phyloP scores from a whole-genome alignment of 2,797 vertebrate genomes.

The Sternotherus odoratus region DNA sequence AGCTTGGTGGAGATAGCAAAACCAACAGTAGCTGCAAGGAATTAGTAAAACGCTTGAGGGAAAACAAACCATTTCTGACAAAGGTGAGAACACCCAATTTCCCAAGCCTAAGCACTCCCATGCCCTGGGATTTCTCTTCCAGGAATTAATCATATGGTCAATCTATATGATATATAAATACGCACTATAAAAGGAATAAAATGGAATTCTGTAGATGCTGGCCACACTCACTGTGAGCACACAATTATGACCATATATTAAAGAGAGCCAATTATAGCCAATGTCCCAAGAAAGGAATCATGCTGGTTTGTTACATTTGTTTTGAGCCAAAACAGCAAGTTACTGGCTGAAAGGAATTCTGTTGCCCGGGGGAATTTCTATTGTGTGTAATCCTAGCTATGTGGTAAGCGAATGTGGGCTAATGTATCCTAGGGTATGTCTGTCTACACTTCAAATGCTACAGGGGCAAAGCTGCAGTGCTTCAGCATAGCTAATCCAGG shows the following conservation, averaged over 20 bases:
- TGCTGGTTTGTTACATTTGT: not conserved
- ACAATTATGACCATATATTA: accelerated
- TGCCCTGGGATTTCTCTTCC: not conserved
- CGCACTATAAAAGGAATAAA: not conserved
- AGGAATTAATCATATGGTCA: not conserved
- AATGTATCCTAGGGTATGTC: not conserved
- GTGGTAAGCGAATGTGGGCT: not conserved
- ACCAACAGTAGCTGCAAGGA: not conserved
- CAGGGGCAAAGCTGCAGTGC: not conserved
- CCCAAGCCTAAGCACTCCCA: not conserved
- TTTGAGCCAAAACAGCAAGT: not conserved
- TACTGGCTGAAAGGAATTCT: not conserved
- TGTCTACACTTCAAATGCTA: not conserved
- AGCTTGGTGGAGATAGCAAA: slow-evolving; percentile 27
- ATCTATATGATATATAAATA: not conserved
- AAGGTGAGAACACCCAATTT: not conserved
- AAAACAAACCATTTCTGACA: not conserved
- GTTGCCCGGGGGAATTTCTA: accelerated
- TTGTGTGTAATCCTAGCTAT: not conserved
- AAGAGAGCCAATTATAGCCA: not conserved
- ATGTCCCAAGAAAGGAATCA: not conserved
- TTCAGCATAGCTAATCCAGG: not conserved
- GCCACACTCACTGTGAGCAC: not conserved
- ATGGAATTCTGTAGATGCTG: not conserved
- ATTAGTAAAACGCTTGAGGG: not conserved